phyloP scores from a whole-genome alignment of 2,113 vertebrate species.

The Esox niger region DNA sequence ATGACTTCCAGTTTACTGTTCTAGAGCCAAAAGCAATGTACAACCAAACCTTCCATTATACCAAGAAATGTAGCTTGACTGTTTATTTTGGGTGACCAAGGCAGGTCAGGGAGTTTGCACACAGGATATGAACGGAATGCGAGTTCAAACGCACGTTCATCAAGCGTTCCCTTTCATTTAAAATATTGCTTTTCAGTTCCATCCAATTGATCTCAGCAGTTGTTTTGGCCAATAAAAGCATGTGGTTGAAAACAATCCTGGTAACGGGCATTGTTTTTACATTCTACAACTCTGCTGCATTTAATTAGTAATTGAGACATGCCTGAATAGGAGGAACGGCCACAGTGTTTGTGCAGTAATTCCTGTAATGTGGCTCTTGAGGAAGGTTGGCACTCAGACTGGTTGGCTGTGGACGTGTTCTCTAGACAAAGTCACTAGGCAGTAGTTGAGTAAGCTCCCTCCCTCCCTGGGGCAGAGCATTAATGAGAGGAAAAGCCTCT shows the following conservation, averaged over 20 bases:
- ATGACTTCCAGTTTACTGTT: slow-evolving; percentile 4
- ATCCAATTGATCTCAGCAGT: neutral
- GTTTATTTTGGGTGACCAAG: neutral
- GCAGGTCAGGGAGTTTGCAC: neutral
- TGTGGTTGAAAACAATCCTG: neutral
- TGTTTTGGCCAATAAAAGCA: neutral
- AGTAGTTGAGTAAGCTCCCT: no score
- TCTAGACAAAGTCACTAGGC: no score
- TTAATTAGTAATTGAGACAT: neutral
- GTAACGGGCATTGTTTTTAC: neutral
- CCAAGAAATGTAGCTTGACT: neutral
- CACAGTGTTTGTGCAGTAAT: neutral
- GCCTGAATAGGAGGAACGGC: neutral
- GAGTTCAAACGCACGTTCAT: neutral
- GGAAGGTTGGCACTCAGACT: neutral
- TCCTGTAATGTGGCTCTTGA: neutral
- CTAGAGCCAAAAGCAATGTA: neutral
- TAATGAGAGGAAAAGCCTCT: slow-evolving; percentile 35
- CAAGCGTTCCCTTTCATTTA: neutral
- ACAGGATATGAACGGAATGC: neutral
- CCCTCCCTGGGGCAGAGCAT: neutral
- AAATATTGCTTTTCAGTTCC: neutral
- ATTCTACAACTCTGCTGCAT: neutral
- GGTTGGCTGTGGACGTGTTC: no score
- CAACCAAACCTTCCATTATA: neutral